phyloP scores from a whole-genome alignment of 2,797 vertebrate genomes.

The Alfaro cultratus region DNA sequence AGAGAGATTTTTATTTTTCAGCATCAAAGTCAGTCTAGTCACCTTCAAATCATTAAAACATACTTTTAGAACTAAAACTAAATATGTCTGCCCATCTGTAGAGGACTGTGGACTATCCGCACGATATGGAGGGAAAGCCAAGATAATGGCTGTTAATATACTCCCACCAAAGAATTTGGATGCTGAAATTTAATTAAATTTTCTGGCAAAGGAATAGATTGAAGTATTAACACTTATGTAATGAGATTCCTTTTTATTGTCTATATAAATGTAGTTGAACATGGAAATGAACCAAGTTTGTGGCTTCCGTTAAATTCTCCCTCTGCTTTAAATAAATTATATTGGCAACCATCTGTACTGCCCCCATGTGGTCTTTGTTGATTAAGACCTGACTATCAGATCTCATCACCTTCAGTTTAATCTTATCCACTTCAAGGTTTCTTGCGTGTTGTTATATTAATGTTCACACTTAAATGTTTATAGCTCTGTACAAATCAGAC shows the following conservation, averaged over 20 bases:
- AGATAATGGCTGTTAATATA: background rate
- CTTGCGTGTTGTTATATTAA: background rate
- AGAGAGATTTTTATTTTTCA: background rate
- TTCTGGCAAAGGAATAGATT: background rate
- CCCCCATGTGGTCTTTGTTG: background rate
- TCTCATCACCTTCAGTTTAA: background rate
- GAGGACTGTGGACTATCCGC: background rate
- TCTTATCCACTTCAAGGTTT: background rate
- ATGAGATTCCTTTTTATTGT: background rate
- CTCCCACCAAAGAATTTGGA: background rate
- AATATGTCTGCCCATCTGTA: background rate
- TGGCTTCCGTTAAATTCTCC: background rate
- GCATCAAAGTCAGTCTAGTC: background rate
- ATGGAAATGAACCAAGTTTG: background rate
- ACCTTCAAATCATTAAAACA: background rate
- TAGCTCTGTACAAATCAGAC: background rate
- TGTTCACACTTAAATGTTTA: background rate
- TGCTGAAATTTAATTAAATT: background rate
- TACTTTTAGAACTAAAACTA: background rate
- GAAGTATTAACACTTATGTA: background rate
- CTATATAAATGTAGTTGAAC: background rate
- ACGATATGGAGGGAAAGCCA: background rate
- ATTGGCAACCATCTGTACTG: background rate
- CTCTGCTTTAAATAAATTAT: background rate
- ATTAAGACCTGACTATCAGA: background rate